phyloP scores from a whole-genome alignment of 1,140 invertebrate species.

The Dryas iulia region DNA sequence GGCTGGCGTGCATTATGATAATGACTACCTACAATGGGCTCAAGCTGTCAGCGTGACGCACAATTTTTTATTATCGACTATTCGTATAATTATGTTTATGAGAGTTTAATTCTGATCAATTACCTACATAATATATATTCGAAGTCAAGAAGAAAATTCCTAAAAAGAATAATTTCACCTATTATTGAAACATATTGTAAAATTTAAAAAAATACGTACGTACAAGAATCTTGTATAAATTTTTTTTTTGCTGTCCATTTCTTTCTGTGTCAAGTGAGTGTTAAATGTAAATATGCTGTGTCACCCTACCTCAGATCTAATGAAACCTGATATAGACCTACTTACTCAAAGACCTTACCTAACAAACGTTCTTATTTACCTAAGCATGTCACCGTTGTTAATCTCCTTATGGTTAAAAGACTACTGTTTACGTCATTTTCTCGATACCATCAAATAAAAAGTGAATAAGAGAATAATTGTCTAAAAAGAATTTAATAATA shows the following conservation, averaged over 20 bases:
- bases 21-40: conserved; percentile 8
- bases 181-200: not conserved
- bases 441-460: too few relatives aligned
- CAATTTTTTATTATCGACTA: conserved; percentile 16
- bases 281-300: not conserved
- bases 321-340: not conserved
- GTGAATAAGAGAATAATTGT: too few relatives aligned
- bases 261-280: not conserved
- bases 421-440: too few relatives aligned
- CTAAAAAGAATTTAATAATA: too few relatives aligned
- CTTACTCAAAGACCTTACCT: not conserved
- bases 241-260: not conserved
- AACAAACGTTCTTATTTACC: not conserved
- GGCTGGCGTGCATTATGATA: conserved; percentile 21
- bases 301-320: not conserved
- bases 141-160: not conserved
- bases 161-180: not conserved
- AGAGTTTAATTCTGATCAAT: conserved; percentile 17
- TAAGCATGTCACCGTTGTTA: not conserved
- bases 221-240: not conserved
- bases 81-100: conserved; percentile 22
- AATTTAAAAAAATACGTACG: not conserved
- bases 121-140: not conserved
- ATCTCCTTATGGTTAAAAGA: too few relatives aligned
- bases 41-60: conserved; percentile 17